Base-by-base conservation (phyloP, 2,888 invertebrate species). In the Cheilosia vernalis region DNA sequence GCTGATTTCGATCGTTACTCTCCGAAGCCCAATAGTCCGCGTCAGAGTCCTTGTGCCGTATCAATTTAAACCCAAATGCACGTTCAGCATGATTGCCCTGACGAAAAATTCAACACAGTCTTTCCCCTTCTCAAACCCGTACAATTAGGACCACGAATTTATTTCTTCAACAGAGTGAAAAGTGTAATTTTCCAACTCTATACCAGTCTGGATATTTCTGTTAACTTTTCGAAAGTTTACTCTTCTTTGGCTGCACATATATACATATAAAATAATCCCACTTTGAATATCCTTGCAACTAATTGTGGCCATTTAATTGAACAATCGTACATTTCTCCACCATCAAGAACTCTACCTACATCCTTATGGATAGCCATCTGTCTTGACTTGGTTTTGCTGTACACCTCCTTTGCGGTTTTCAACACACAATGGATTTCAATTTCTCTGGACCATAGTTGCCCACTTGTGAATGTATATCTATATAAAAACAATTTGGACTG, bases 391-490 rank as follows among this genome's bases (percentile, higher is more conserved):
- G 56, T 64, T 24, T 40, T 56, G 40, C 17, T 40, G 19, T n/a
- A 15, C 30, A 40, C 10, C 10, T 64, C 51, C 53, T 73, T 30
- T 73, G 66, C 47, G 72, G 73, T 80, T 69, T 33, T 24, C 47
- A 19, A 51, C 33, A 63, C 27, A 79, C 84, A 79, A 79, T 79
- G 69, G 64, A 74, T 74, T 64, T 79, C 84, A 76, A 84, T 84
- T 79, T 70, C 74, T 69, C 69, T 47, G 69, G 73, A 74, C 73
- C 79, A n/a, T n/a, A 70, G 27, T 56, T 55, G 44, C 30, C 47
- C 40, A 21, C 33, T 40, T 21, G 6, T 27, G 53, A 58, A 19
- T 19, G 5, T 7, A 9, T 30, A 30, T n/a, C 6, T 30, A 9
- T 30, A 1, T 27, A 6, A 2, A 17, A 47, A 51, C 15, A 5